These are phyloP conservation scores for Venturia canescens DNA, from an alignment of 1,140 invertebrate species.

Conservation along the genomic window DNA sequence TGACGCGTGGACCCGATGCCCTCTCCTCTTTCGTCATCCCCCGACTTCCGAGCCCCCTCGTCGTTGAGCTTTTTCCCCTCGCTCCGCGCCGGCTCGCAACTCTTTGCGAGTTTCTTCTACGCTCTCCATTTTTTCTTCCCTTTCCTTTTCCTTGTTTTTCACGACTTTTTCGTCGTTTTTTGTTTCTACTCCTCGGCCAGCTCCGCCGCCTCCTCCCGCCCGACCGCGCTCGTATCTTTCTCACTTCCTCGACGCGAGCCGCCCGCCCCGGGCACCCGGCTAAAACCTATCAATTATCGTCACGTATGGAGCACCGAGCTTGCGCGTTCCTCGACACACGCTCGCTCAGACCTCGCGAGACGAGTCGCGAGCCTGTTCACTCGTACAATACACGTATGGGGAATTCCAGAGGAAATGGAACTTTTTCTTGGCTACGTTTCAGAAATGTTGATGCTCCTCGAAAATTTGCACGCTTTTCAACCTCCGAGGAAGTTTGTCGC, in stretches of 20 bases:
- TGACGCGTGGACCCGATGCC: conserved; percentile 69
- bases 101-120: background rate
- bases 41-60: conserved; percentile 45
- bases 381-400: too few species aligned
- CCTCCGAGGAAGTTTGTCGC: too few species aligned
- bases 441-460: too few species aligned
- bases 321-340: too few species aligned
- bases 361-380: too few species aligned
- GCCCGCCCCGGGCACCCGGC: background rate
- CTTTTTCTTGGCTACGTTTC: too few species aligned
- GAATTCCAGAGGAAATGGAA: too few species aligned
- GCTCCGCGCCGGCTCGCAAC: conserved; percentile 30
- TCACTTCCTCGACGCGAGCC: conserved; percentile 30
- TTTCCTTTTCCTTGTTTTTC: conserved; percentile 34
- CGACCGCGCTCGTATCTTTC: conserved; percentile 17
- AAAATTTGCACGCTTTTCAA: too few species aligned
- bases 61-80: conserved; percentile 51
- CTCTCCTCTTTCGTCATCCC: conserved; percentile 35
- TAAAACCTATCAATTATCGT: conserved; percentile 57
- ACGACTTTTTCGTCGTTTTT: conserved; percentile 39
- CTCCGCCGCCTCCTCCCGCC: too few species aligned
- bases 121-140: conserved; percentile 1
- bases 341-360: too few species aligned
- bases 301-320: conserved; percentile 16
- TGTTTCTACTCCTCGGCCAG: background rate